Evolutionary conservation across 2,888 invertebrate genomes (phyloP).

Genomic region (Caradrina kadenii): DNA sequence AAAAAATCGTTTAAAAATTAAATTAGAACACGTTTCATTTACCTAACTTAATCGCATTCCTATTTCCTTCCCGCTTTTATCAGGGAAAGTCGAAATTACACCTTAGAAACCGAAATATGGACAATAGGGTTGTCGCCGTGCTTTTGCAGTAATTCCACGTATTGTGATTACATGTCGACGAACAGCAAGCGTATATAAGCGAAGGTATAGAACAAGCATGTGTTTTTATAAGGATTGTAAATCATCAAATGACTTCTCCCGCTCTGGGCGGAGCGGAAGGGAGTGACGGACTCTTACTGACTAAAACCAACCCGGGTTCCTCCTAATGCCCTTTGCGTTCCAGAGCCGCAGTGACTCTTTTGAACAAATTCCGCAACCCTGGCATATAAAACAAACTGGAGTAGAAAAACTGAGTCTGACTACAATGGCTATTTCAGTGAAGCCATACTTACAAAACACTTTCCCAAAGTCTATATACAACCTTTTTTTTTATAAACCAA

Average conservation of each 20-base stretch:
- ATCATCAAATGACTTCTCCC: no score
- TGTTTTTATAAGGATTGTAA: no score
- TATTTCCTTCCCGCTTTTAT: constrained; percentile 21
- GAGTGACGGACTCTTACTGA: no score
- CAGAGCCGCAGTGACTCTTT: no score
- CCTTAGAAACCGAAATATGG: background rate
- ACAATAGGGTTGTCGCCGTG: constrained; percentile 16
- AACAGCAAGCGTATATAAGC: background rate
- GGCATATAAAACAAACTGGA: background rate
- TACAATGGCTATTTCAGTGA: constrained; percentile 15
- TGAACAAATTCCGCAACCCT: no score
- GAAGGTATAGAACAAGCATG: no score
- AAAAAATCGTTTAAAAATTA: constrained; percentile 35
- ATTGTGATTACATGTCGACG: constrained; percentile 14
- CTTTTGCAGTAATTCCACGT: background rate
- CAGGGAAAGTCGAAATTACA: constrained; percentile 24
- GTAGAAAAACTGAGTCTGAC: background rate
- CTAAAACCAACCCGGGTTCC: no score
- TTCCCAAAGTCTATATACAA: constrained; percentile 40
- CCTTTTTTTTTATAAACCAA: constrained; percentile 47
- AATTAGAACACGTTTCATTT: constrained; percentile 45
- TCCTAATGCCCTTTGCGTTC: no score
- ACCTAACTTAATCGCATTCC: constrained; percentile 38
- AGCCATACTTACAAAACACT: constrained; percentile 22
- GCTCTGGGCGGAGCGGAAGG: no score